phyloP scores from a whole-genome alignment of 2,888 invertebrate genomes.

The Eustalomyia histrio region DNA sequence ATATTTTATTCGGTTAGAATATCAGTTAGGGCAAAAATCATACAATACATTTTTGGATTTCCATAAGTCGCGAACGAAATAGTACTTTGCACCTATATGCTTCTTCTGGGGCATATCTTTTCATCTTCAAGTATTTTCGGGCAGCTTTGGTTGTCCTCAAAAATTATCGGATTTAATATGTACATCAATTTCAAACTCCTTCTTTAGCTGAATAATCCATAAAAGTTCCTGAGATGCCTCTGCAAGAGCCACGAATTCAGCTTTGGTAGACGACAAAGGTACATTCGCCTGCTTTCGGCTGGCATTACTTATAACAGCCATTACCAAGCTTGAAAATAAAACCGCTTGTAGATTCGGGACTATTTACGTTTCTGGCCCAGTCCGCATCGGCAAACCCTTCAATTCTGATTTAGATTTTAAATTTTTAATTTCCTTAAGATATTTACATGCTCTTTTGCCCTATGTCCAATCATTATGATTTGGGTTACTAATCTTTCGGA shows the following conservation, averaged over 20 bases:
- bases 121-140: slow-evolving; percentile 28
- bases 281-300: slow-evolving; percentile 31
- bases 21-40: slow-evolving; percentile 1
- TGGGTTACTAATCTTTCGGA: slow-evolving; percentile 10
- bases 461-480: slow-evolving; percentile 1
- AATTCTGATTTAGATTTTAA: too few species aligned
- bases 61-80: not conserved
- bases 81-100: slow-evolving; percentile 9
- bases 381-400: too few species aligned
- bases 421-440: too few species aligned
- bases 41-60: not conserved
- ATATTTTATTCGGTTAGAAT: slow-evolving; percentile 7
- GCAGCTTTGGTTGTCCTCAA: slow-evolving; percentile 31
- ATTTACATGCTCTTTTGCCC: too few species aligned
- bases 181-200: slow-evolving; percentile 2
- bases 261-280: slow-evolving; percentile 20
- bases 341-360: too few species aligned
- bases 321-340: slow-evolving; percentile 27
- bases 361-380: too few species aligned
- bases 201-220: slow-evolving; percentile 3
- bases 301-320: slow-evolving; percentile 15
- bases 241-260: slow-evolving; percentile 13
- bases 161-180: not conserved
- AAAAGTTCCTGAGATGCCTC: slow-evolving; percentile 13
- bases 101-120: slow-evolving; percentile 9